Conservation (phyloP, 2,113 vertebrate genomes). For the Vulpes ferrilata region DNA sequence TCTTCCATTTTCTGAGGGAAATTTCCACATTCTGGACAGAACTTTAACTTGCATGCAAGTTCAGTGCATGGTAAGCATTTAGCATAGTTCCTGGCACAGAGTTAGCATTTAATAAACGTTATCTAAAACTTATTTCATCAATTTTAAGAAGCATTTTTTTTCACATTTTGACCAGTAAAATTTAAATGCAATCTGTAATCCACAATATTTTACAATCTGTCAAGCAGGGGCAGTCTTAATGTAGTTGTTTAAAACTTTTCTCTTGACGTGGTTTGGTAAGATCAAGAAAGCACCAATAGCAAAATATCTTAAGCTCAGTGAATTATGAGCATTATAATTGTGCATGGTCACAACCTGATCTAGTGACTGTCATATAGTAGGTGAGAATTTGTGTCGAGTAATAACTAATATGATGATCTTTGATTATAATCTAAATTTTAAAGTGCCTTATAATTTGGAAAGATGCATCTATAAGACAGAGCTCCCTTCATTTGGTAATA, state of each 20-base stretch:
- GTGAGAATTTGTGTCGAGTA: background rate
- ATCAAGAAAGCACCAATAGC: background rate
- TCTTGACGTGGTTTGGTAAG: background rate
- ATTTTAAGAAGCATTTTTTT: background rate
- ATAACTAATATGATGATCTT: background rate
- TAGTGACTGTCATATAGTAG: background rate
- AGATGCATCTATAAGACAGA: background rate
- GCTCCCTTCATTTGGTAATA: background rate
- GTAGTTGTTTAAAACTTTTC: background rate
- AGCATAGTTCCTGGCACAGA: background rate
- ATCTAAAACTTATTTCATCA: background rate
- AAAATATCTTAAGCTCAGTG: background rate
- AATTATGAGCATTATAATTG: background rate
- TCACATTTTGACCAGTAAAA: background rate
- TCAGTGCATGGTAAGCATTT: background rate
- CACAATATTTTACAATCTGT: background rate
- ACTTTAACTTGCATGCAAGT: background rate
- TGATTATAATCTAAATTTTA: background rate
- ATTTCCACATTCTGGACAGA: background rate
- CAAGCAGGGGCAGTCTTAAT: background rate
- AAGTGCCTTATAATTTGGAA: slow-evolving; percentile 28
- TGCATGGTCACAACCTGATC: background rate
- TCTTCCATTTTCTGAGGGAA: background rate
- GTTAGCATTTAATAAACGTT: background rate
- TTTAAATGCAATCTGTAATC: background rate